Evolutionary conservation across 2,888 invertebrate species (phyloP), one percentile per base, ranked within the genome.

Genomic region (Trichogramma evanescens): DNA sequence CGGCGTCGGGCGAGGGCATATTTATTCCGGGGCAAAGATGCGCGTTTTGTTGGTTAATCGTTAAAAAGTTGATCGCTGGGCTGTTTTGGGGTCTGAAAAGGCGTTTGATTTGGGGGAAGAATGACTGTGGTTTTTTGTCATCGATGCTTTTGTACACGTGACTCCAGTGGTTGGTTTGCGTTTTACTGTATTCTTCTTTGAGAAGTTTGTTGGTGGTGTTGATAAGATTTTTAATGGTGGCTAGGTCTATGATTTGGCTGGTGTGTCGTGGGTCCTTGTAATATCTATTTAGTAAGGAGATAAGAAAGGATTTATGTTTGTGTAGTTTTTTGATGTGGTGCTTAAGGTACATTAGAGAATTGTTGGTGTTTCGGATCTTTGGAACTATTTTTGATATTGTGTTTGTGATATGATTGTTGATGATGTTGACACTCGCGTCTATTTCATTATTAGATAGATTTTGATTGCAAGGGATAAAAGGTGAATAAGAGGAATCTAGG

Each of bases 361-460:
- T 56, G 38, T 56, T 43, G 8, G 6, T 4, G 4, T 9, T 13
- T 10, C 26, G 9, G 10, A 43, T 43, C 50, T 50, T 56, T 4
- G 56, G 49, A 3, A 56, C 43, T 9, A 8, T 49, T 38, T 38
- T n/a, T 26, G 26, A 26, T 26, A 26, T 26, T 26, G 26, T 2
- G 26, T 50, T 50, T 50, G 2, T 50, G 50, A 50, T 10, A 7
- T 50, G 7, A 10, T 53, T n/a, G 9, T 26, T 40, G 8, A 53
- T 53, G 9, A 9, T 50, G 50, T 45, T 2, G 45, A 45, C 3
- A 2, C 9, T 45, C n/a, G 9, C 3, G 5, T 65, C 58, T 3
- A 66, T 66, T 59, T 68, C 66, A 0, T 45, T 4, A 26, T 44
- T 60, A 0, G 61, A 50, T 39, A 68, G 52, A 9, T 66, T 67